phyloP scores from a whole-genome alignment of 2,113 vertebrate species.

The Miniopterus natalensis region DNA sequence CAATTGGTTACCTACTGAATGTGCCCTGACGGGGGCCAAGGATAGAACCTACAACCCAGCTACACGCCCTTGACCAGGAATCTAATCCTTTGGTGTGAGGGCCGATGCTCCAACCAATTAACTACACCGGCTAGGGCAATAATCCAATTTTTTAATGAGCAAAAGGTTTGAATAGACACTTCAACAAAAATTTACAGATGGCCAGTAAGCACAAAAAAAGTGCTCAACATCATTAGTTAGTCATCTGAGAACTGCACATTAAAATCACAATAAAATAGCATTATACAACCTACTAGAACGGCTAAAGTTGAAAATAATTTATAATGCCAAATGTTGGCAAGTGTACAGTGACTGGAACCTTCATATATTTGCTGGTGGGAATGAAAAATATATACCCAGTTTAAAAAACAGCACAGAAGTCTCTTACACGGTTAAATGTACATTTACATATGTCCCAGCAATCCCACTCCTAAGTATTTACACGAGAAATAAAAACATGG shows the following conservation, averaged over 20 bases:
- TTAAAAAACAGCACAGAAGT: constrained; percentile 6
- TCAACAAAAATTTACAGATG: constrained; percentile 9
- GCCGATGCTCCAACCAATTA: too few species aligned
- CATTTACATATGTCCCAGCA: background rate
- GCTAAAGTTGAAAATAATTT: constrained; percentile 12
- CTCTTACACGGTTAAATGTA: background rate
- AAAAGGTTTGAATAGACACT: background rate
- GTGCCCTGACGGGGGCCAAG: too few species aligned
- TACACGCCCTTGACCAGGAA: too few species aligned
- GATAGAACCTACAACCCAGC: too few species aligned
- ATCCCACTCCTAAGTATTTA: background rate
- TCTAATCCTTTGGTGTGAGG: too few species aligned
- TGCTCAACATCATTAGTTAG: constrained; percentile 41
- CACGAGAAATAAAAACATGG: constrained; percentile 28
- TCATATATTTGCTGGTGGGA: background rate
- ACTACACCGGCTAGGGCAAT: background rate
- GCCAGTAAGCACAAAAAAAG: constrained; percentile 11
- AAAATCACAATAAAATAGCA: constrained; percentile 20
- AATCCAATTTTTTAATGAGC: background rate
- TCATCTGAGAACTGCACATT: constrained; percentile 15
- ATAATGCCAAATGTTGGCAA: constrained; percentile 37
- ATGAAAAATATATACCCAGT: constrained; percentile 39
- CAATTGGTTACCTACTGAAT: too few species aligned
- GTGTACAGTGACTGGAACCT: background rate
- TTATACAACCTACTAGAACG: background rate